Evolutionary conservation across 92 coral and sea anemone species (phyloP), one percentile per base, ranked within the genome.

Genomic region (Umimayanthus kanabou): DNA sequence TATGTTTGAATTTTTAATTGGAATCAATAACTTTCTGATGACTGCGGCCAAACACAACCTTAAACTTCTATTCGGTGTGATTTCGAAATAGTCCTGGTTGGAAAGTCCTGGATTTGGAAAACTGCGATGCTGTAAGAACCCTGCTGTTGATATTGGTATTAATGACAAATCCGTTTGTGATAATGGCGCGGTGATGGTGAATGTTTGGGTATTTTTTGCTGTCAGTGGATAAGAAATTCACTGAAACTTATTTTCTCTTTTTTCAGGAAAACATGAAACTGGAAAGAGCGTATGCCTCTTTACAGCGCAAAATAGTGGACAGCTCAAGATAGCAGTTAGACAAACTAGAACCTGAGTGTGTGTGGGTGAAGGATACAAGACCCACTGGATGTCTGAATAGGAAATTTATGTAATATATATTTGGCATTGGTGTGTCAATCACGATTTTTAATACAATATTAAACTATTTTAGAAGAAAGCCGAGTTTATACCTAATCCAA

Each of bases 191-290:
- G 10, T 33, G 43, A 3, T 5, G 45, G 7, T 11, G 47, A 73
- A 30, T 10, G 49, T 29, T 29, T 74, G 8, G 40, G 20, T 30
- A 14, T 20, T 13, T 74, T 74, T 74, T 5, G 39, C 78, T 26
- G 39, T 16, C 77, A n/a, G 23, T 72, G 30, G 6, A 72, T 14
- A 30, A 39, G 5, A 30, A 6, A 74, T 33, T 30, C 23, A 37
- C 47, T 39, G 9, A 30, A 30, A 30, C 45, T n/a, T 53, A 11
- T 16, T 20, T 69, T 76, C 25, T 85, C 79, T 33, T 22, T 22
- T 92, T 93, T 33, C 92, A 95, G 98, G 98, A 95, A 87, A 95
- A 95, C 84, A 95, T 95, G 98, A 95, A 95, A 84, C 89, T 95
- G 87, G 98, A 95, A 77, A 86, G 96, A 87, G 98, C 98, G 4